Evolutionary conservation across 2,113 vertebrate genomes (phyloP).

Genomic region (Fulica atra): DNA sequence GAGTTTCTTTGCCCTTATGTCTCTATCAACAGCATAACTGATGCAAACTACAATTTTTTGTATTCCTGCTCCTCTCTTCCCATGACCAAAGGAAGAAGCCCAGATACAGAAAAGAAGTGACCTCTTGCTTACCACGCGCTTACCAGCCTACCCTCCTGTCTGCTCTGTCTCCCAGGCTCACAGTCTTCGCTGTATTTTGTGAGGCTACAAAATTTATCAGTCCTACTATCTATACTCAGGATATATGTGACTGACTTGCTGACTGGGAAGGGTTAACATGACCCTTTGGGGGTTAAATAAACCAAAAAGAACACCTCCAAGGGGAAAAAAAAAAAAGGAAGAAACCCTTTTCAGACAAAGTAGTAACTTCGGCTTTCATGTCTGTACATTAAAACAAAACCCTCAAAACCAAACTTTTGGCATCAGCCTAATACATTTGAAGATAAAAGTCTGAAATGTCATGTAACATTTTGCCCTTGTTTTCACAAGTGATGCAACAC

Average conservation of each 20-base stretch:
- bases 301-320: too few relatives aligned
- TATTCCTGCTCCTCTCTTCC: not conserved
- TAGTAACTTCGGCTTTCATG: not conserved
- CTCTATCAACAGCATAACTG: not conserved
- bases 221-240: not conserved
- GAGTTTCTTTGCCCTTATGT: not conserved
- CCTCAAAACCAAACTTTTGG: not conserved
- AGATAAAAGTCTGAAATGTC: not conserved
- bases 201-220: not conserved
- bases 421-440: not conserved
- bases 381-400: accelerated
- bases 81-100: not conserved
- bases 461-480: not conserved
- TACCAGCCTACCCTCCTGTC: not conserved
- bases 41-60: not conserved
- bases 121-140: not conserved
- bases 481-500: not conserved
- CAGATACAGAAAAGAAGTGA: not conserved
- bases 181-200: not conserved
- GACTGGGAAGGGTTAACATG: too few relatives aligned
- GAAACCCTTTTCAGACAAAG: too few relatives aligned
- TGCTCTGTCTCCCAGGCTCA: not conserved
- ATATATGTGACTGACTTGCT: not conserved
- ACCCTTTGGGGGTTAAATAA: too few relatives aligned
- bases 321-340: too few relatives aligned